Conservation (phyloP, 2,888 invertebrate species). For the Ennomos erosarius region DNA sequence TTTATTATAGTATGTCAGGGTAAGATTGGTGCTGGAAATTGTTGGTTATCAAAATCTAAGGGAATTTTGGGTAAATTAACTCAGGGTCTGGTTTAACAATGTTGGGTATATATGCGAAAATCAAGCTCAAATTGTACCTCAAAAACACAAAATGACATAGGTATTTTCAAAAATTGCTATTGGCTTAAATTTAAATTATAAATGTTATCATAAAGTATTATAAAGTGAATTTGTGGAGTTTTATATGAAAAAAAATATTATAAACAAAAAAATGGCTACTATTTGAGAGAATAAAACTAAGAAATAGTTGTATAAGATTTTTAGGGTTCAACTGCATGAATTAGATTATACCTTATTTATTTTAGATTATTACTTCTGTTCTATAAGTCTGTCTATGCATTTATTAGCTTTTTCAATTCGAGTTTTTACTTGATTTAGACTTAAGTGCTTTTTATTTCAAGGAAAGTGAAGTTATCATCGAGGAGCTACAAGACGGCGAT, state of each 20-base stretch:
- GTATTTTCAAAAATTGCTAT: conserved; percentile 17
- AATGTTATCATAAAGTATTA: conserved; percentile 10
- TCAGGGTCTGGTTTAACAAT: conserved; percentile 1
- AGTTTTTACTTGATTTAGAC: conserved; percentile 69
- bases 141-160: conserved; percentile 29
- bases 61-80: conserved; percentile 15
- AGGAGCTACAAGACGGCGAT: conserved; percentile 81
- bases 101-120: conserved; percentile 17
- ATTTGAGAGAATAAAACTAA: conserved; percentile 4
- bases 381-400: conserved; percentile 76
- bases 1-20: conserved; percentile 56
- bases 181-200: conserved; percentile 8
- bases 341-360: conserved; percentile 19
- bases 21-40: conserved; percentile 65
- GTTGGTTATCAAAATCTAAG: conserved; percentile 32
- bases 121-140: conserved; percentile 26
- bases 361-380: conserved; percentile 26
- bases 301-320: neutral
- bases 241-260: conserved; percentile 5
- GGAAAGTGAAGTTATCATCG: conserved; percentile 82
- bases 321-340: conserved; percentile 14
- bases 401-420: conserved; percentile 62
- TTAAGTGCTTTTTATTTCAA: conserved; percentile 82
- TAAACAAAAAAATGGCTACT: conserved; percentile 4
- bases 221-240: conserved; percentile 9